Evolutionary conservation across 2,797 vertebrate species (phyloP).

Genomic region (Nannoperca australis): DNA sequence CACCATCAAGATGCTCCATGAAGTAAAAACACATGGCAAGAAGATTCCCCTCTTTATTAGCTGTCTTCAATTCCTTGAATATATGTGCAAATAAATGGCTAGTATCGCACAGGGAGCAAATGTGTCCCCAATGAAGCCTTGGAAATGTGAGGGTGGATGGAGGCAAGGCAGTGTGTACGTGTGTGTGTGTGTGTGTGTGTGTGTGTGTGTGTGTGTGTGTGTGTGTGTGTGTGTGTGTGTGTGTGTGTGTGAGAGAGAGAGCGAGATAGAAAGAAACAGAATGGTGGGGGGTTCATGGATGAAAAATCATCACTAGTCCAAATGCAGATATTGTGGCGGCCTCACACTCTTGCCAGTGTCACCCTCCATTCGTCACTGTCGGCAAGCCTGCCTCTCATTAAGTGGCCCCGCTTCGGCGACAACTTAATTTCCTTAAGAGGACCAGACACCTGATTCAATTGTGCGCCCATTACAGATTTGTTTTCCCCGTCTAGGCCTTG

Average conservation of each 20-base stretch:
- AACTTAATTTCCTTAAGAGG: slow-evolving; percentile 99
- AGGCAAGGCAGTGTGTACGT: slow-evolving; percentile 44
- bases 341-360: slow-evolving; percentile 88
- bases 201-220: slow-evolving; percentile 53
- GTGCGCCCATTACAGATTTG: slow-evolving; percentile 88
- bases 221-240: slow-evolving; percentile 49
- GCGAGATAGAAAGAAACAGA: slow-evolving; percentile 41
- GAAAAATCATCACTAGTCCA: slow-evolving; percentile 93
- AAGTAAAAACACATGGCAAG: slow-evolving; percentile 92
- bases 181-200: slow-evolving; percentile 46
- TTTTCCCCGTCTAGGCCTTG: slow-evolving; percentile 77
- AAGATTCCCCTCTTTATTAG: slow-evolving; percentile 94
- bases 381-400: slow-evolving; percentile 93
- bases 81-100: slow-evolving; percentile 98
- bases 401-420: slow-evolving; percentile 91
- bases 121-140: slow-evolving; percentile 88
- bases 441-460: slow-evolving; percentile 99
- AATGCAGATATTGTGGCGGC: slow-evolving; percentile 94
- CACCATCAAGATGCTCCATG: slow-evolving; percentile 85
- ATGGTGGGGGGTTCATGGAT: slow-evolving; percentile 79
- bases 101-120: slow-evolving; percentile 94
- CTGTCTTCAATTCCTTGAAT: slow-evolving; percentile 93
- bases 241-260: slow-evolving; percentile 57
- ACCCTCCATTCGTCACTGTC: slow-evolving; percentile 97
- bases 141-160: slow-evolving; percentile 86